A percentile compares a stretch with the other conserved stretches of the same genome.
Conservation (phyloP, 2,797 vertebrate genomes). For the Amniataba percoides region DNA sequence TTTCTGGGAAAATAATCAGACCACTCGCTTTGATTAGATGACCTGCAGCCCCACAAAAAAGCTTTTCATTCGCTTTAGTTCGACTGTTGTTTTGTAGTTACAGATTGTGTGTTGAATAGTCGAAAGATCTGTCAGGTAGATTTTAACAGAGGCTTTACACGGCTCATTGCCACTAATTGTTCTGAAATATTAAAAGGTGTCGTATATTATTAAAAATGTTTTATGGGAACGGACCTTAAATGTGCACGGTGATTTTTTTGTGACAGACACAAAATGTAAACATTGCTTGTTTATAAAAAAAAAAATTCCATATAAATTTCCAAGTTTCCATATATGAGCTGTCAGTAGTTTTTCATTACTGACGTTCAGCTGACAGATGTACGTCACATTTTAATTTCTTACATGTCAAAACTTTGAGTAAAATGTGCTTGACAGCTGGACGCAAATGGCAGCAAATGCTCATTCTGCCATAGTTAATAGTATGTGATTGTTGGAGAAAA, state of each 20-base stretch:
- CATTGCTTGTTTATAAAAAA: background rate
- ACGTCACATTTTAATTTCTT: background rate
- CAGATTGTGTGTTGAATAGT: too few relatives aligned
- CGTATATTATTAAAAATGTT: background rate
- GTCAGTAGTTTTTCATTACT: background rate
- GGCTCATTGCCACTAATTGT: background rate
- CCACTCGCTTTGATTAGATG: background rate
- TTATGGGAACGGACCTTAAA: background rate
- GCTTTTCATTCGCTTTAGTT: background rate
- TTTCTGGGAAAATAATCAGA: constrained; percentile 16
- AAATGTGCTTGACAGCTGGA: constrained; percentile 4
- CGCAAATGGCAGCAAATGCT: constrained; percentile 3
- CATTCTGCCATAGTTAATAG: background rate
- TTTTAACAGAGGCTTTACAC: background rate
- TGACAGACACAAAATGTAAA: background rate
- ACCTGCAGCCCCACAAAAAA: background rate
- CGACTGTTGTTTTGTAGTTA: background rate
- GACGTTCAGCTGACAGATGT: too few relatives aligned
- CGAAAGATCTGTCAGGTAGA: too few relatives aligned
- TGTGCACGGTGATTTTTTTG: background rate
- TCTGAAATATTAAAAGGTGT: background rate
- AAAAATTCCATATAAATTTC: too few relatives aligned
- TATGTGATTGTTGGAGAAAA: background rate
- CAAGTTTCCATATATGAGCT: background rate
- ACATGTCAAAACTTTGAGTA: background rate